Evolutionary conservation across 1,140 invertebrate species (phyloP), one percentile per base, ranked within the genome.

Genomic region (Drosophila pruinosa): DNA sequence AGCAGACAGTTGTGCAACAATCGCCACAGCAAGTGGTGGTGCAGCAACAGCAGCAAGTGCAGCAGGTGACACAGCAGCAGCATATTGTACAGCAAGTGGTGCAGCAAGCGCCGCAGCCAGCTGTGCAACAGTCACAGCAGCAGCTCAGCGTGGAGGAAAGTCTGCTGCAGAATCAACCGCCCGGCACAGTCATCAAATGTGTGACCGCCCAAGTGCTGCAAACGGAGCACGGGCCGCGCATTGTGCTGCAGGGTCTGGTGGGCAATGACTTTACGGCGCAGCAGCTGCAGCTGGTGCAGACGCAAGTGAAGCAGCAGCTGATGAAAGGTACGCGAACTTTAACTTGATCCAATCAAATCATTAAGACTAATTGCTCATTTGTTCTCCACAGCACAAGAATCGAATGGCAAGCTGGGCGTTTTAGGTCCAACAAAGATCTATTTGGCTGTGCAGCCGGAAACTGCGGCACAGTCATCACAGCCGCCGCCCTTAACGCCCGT

Each of bases 301-400:
- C 96, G 75, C 96, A 97, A 92, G 96, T 97, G 1, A 97, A 97
- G 91, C 96, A 97, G 79, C 96, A 97, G 88, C 90, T 97, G 26
- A 92, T 97, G 26, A 97, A 97, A 94, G 95, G 95, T 96, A 90
- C 91, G 28, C 41, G 3, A 1, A 0, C 4, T 15, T 19, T 6
- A 12, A 17, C 15, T 12, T 12, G 8, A 57, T 4, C 1, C 59
- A 15, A 2, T 6, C 7, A 36, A 34, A 34, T 34, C n/a, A 12
- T 12, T 47, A 36, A n/a, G n/a, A n/a, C 15, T 50, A 5, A 53
- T 31, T 24, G 0, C 8, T 1, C 10, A 8, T 22, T 31, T 39
- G 6, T 19, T 10, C n/a, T 2, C 38, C 17, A 2, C 12, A 96
- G 95, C 95, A 6, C 95, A 96, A 94, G 95, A 95, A 76, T 94